Evolutionary conservation across 2,797 vertebrate genomes (phyloP).

Genomic region (Halcyon smyrnensis): DNA sequence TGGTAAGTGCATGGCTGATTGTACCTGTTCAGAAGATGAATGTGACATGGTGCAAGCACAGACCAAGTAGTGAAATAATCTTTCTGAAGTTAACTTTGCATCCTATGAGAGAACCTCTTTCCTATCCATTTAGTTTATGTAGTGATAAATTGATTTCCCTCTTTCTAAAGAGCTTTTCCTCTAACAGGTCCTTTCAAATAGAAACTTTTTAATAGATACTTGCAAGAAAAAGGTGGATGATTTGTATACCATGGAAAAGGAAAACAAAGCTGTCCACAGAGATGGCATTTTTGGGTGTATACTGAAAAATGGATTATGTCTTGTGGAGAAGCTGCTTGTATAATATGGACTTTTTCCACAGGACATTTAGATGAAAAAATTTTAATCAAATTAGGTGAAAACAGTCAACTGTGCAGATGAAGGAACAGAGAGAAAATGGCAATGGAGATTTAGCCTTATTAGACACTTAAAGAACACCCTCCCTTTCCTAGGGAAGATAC

Average conservation of each 20-base stretch:
- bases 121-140: neutral
- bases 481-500: neutral
- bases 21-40: neutral
- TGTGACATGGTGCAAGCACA: neutral
- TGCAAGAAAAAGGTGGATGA: neutral
- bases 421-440: neutral
- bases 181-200: neutral
- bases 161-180: neutral
- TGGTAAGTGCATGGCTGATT: neutral
- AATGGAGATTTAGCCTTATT: neutral
- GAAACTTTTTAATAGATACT: neutral
- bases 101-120: neutral
- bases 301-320: neutral
- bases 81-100: neutral
- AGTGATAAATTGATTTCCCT: neutral
- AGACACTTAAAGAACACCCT: neutral
- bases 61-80: neutral
- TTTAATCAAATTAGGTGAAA: neutral
- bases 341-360: neutral
- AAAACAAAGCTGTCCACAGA: neutral
- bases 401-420: neutral
- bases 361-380: neutral
- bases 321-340: neutral
- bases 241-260: neutral
- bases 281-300: neutral